Conservation (phyloP, 2,888 invertebrate species). For the Drosophila neonasuta region DNA sequence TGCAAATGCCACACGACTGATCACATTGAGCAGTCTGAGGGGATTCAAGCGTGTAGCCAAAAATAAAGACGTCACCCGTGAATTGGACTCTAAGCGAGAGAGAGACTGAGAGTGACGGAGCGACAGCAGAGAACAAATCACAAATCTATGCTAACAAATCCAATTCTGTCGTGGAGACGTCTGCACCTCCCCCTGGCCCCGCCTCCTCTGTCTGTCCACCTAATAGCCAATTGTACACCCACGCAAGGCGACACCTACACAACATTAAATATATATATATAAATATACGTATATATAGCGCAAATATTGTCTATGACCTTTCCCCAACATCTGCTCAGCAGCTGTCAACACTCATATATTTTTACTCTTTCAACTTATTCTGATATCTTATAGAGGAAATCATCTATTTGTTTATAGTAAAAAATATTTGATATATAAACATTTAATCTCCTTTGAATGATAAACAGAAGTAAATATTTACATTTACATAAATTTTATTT, state of each 20-base stretch:
- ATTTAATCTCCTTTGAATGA: background rate
- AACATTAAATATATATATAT: constrained; percentile 24
- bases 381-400: constrained; percentile 3
- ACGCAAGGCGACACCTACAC: constrained; percentile 36
- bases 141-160: constrained; percentile 67
- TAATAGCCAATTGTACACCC: constrained; percentile 57
- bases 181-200: background rate
- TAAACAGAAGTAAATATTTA: background rate
- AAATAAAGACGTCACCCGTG: constrained; percentile 54
- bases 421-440: background rate
- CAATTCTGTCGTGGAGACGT: constrained; percentile 5
- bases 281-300: constrained; percentile 6
- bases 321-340: constrained; percentile 26
- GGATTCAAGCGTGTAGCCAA: constrained; percentile 47
- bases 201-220: background rate
- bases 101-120: constrained; percentile 1
- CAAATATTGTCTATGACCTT: constrained; percentile 31
- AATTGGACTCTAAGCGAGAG: constrained; percentile 7
- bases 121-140: constrained; percentile 43
- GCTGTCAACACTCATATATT: constrained; percentile 4
- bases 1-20: constrained; percentile 45
- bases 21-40: constrained; percentile 8
- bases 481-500: background rate
- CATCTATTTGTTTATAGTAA: background rate
- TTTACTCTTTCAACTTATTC: constrained; percentile 1